Evolutionary conservation across 2,888 invertebrate genomes (phyloP), one percentile per base, ranked within the genome.

Genomic region (Drosophila prolongata): DNA sequence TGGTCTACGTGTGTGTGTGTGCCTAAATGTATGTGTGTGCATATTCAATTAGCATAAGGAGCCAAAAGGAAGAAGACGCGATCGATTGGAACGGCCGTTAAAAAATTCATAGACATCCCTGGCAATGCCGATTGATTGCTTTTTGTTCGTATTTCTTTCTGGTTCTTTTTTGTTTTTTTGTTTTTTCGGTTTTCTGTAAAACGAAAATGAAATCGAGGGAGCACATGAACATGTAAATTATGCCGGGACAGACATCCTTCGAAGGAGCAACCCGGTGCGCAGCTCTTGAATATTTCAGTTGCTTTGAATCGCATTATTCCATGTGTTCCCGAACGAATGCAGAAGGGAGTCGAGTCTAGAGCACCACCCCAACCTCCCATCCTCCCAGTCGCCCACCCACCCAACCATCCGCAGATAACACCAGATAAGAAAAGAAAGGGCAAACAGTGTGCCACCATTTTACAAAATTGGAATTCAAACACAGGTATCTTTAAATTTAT

Each of bases 21-120:
- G 42, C 40, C 49, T 37, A 44, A 14, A 37, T 59, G 53, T 56
- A 54, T 52, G 24, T 74, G 49, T 64, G 54, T 62, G 65, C 65
- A 60, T 60, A 75, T 87, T 77, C 74, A 81, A 81, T 87, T 80
- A 75, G 50, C 30, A 44, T n/a, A 27, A 59, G 50, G 44, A 44
- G 44, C 35, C 38, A 38, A 19, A 35, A 35, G 44, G 40, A 56
- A 44, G 62, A 38, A n/a, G 40, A 35, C 47, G 14, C 64, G 70
- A 79, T 79, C 83, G 78, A 82, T 79, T 76, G 62, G 54, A 67
- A 68, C 60, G 66, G 64, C 79, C 72, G 50, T 67, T 85, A 70
- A 47, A 49, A 78, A 81, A 79, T 78, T 81, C 82, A 85, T 75
- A 70, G 82, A 60, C 71, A 54, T 55, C 55, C 66, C 67, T 1